Evolutionary conservation across 2,888 invertebrate genomes (phyloP), one percentile per base, ranked within the genome.

Genomic region (Drosophila picticornis): DNA sequence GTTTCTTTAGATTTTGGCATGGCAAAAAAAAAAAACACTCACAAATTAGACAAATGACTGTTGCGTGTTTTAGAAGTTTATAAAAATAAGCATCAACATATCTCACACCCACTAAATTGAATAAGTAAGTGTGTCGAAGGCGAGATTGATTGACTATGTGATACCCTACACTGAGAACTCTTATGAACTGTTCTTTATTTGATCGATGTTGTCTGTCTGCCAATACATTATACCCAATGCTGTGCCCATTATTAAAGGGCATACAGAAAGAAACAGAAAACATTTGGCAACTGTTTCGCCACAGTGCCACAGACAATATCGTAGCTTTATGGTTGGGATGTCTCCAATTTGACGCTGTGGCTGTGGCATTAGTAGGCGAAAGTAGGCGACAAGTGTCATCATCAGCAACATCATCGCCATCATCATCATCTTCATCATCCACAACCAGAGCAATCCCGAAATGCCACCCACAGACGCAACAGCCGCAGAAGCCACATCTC

Each of bases 41-140:
- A 77, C 82, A 88, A 88, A 88, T 91, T 80, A 83, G 86, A 80
- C 89, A 83, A 91, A 84, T 79, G 90, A 81, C 77, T 80, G 73
- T 75, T 80, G 84, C 66, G 68, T 77, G 87, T 73, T 72, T 72
- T 75, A 72, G 77, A 87, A 87, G 89, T 85, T 87, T 84, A 87
- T 89, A 87, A 89, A 85, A 87, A 85, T 81, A 89, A 89, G 81
- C 80, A 72, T 52, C 52, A 84, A 76, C 69, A 72, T 87, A 87
- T 89, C 82, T 84, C 77, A 84, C 82, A 84, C 73, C 77, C 89
- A 81, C 84, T 71, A 81, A 83, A 78, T 70, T 48, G 78, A 72
- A 34, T 38, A 46, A 62, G 27, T 32, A 19, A 34, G 22, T n/a
- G 38, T 27, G 38, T 38, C 31, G 19, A 13, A 22, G 19, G 38